Conservation (phyloP, 2,888 invertebrate genomes). For the Drosophila atripex region DNA sequence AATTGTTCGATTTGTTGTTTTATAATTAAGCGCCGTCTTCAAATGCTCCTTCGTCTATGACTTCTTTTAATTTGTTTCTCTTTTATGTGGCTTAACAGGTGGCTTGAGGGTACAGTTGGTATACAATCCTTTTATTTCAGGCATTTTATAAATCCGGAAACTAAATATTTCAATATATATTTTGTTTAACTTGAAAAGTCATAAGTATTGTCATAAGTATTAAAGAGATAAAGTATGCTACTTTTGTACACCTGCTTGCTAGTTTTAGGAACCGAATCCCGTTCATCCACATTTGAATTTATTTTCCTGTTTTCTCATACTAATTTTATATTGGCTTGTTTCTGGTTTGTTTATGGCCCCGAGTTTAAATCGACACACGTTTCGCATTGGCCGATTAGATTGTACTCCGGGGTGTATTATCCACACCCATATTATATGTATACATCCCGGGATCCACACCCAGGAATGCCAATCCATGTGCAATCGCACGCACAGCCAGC, state of each 20-base stretch:
- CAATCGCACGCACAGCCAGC: constrained; percentile 42
- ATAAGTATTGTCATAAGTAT: no score
- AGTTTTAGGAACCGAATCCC: no score
- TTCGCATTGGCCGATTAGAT: constrained; percentile 68
- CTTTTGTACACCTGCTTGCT: no score
- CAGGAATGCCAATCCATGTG: constrained; percentile 29
- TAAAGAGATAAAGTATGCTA: no score
- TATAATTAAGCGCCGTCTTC: constrained; percentile 51
- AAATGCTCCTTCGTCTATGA: constrained; percentile 8
- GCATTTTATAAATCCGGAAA: neutral
- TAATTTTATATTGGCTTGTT: no score
- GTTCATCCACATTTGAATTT: neutral
- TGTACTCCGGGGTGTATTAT: constrained; percentile 42
- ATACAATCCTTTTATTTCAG: neutral
- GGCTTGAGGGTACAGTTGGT: constrained; percentile 7
- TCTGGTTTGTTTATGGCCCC: constrained; percentile 60
- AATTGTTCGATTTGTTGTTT: constrained; percentile 44
- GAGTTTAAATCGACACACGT: constrained; percentile 62
- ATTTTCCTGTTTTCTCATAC: constrained; percentile 2
- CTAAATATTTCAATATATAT: neutral
- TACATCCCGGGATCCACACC: constrained; percentile 12
- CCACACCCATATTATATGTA: constrained; percentile 29
- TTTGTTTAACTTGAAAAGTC: neutral
- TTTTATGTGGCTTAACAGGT: constrained; percentile 34
- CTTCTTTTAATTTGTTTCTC: constrained; percentile 27